These are phyloP conservation scores for Pandemis heparana DNA, from an alignment of 2,888 invertebrate species.

Conservation along the genomic window DNA sequence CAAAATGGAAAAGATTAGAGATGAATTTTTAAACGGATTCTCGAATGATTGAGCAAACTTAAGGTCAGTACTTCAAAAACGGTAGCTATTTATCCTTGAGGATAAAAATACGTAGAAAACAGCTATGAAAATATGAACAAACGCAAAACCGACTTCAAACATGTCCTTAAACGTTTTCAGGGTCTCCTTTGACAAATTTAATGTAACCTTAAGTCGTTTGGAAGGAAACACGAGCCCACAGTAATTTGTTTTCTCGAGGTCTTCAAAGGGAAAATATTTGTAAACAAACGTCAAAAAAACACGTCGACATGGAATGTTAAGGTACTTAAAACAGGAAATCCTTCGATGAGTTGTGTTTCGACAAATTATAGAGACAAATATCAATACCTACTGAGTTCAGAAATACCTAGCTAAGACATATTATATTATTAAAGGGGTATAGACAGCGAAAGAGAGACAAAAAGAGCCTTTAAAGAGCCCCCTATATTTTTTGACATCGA, in stretches of 20 bases:
- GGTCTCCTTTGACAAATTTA: slow-evolving; percentile 44
- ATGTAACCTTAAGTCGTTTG: slow-evolving; percentile 39
- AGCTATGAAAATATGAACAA: slow-evolving; percentile 19
- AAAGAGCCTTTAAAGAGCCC: no score
- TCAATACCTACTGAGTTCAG: not conserved
- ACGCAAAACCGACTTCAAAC: slow-evolving; percentile 33
- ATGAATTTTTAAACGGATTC: no score
- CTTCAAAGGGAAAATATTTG: slow-evolving; percentile 31
- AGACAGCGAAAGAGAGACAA: no score
- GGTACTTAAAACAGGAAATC: not conserved
- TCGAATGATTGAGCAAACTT: no score
- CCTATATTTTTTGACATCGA: no score
- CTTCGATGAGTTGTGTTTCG: not conserved
- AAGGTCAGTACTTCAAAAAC: not conserved
- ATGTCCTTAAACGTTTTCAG: slow-evolving; percentile 41
- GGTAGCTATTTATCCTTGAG: not conserved
- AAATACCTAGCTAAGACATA: not conserved
- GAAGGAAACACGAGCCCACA: slow-evolving; percentile 27
- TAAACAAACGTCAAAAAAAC: slow-evolving; percentile 14
- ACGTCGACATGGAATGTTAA: slow-evolving; percentile 9
- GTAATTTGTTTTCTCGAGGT: slow-evolving; percentile 40
- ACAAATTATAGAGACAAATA: not conserved
- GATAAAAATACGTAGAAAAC: not conserved
- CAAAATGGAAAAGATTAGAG: no score
- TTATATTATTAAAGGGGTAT: no score